Percentiles rank a stretch among this genome's conserved stretches.
phyloP scores from a whole-genome alignment of 1,140 invertebrate species.

The Eueides isabella region DNA sequence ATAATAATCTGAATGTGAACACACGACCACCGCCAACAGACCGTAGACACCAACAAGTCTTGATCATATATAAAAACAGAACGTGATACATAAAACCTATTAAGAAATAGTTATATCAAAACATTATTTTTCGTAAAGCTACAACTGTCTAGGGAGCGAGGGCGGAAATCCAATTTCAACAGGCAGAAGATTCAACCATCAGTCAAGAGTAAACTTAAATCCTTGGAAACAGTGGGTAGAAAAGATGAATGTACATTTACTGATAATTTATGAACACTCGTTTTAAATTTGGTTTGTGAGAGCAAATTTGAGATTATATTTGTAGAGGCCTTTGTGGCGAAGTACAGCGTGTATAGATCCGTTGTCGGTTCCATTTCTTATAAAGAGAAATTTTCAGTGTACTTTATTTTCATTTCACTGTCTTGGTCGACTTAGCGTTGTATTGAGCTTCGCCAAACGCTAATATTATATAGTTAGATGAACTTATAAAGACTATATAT shows the following conservation, averaged over 20 bases:
- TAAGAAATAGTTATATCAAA: constrained; percentile 21
- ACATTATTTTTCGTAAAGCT: constrained; percentile 16
- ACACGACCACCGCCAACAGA: not conserved
- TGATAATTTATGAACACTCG: constrained; percentile 36
- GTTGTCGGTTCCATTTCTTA: no score
- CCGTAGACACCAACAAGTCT: no score
- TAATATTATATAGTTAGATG: no score
- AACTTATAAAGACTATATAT: no score
- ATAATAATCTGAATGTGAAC: not conserved
- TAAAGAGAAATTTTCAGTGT: no score
- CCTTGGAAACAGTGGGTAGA: constrained; percentile 19
- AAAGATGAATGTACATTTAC: constrained; percentile 38
- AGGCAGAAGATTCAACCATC: constrained; percentile 32
- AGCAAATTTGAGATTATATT: constrained; percentile 4
- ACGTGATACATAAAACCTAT: constrained; percentile 1
- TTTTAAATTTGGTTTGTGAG: not conserved
- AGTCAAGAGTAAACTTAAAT: constrained; percentile 31
- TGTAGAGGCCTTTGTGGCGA: no score
- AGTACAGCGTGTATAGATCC: no score
- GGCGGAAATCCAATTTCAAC: constrained; percentile 31
- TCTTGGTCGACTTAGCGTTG: no score
- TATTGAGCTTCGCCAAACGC: no score
- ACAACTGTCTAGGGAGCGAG: constrained; percentile 23
- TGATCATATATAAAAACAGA: not conserved
- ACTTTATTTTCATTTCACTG: no score